Base-by-base conservation (phyloP, 1,140 invertebrate species). In the Dreissena rostriformis region DNA sequence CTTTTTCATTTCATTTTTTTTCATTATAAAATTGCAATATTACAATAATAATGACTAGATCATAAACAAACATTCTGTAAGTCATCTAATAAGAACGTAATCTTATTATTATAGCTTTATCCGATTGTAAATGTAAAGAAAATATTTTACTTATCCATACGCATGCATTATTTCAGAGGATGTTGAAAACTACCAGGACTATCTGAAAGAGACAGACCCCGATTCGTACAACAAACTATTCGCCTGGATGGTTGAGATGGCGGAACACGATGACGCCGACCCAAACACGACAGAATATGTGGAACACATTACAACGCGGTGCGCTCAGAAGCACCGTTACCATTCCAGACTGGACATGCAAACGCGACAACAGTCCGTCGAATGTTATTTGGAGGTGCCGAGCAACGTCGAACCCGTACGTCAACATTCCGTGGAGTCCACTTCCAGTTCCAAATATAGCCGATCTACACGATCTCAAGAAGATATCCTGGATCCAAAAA, bases 191-290 rank as follows among this genome's bases (percentile, higher is more conserved):
- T 10, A 29, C 8, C 26, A 10, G 7, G 63, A 67, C 6, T 15
- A 78, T 12, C 26, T 78, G 1, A 65, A 78, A 26, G 75, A 51
- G 11, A 28, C 63, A n/a, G 71, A 66, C 4, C 52, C 66, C 1
- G 77, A 80, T 10, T 80, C 77, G 17, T 80, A 80, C 51, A 68
- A 80, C 63, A 80, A 80, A 52, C 52, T 80, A 15, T 12, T 80
- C 22, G 63, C 76, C 19, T 79, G 76, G 76, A 79, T 79, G 76
- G 39, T 79, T 0, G 76, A 79, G 39, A 80, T 80, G 77, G 77
- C 77, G 1, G 77, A 80, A 71, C 55, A 80, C 63, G 77, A 80
- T 57, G 66, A 80, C 14, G 52, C 12, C 22, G 75, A 78, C 17
- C 19, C 71, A 19, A 19, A 52, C 26, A 70, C 77, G 28, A 66